Percentiles rank a stretch among this genome's conserved stretches.
Evolutionary conservation across 2,113 vertebrate genomes (phyloP).

Genomic region (Miniopterus natalensis): DNA sequence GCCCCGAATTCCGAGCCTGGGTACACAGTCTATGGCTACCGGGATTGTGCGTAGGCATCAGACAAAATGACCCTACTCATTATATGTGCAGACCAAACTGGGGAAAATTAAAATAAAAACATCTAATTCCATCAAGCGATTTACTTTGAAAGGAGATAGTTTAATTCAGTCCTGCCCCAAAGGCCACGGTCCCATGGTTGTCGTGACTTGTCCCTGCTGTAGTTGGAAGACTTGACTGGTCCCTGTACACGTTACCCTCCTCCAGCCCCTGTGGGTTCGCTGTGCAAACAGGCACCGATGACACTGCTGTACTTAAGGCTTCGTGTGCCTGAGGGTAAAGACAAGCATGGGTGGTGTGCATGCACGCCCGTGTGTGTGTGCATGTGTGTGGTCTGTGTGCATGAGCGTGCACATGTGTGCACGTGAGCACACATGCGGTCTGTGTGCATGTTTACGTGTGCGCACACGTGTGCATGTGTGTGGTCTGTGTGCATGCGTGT

Average conservation of each 20-base stretch:
- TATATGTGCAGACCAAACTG: neutral
- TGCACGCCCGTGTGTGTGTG: rapidly evolving
- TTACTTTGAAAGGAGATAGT: neutral
- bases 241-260: neutral
- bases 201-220: neutral
- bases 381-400: no score
- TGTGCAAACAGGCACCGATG: rapidly evolving
- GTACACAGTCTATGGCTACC: neutral
- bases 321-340: no score
- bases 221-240: neutral
- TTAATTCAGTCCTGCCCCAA: neutral
- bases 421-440: no score
- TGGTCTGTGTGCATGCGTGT: no score
- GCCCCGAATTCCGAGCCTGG: neutral
- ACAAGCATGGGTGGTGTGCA: rapidly evolving
- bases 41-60: no score
- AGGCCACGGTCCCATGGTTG: rapidly evolving
- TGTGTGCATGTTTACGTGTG: neutral
- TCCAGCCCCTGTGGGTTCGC: rapidly evolving
- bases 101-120: neutral
- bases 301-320: neutral
- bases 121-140: no score
- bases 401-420: neutral
- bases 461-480: rapidly evolving
- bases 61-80: neutral